Base-by-base conservation (phyloP, 37 sponge, comb jelly and placozoan species). In the Eunapius fragilis region DNA sequence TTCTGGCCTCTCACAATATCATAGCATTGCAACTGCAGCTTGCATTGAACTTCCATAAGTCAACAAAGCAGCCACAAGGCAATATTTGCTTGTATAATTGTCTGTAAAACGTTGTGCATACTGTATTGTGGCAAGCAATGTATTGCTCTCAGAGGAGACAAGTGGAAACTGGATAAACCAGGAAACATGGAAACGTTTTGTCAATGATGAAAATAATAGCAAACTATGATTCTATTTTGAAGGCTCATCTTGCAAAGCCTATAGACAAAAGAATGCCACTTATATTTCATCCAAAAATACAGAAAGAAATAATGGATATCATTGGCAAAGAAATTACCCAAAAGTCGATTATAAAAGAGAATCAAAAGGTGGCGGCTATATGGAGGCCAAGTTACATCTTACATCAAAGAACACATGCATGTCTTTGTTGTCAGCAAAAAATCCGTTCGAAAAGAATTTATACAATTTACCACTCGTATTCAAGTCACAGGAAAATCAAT, bases 121-220 rank as follows among this genome's bases (percentile, higher is more conserved):
- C 31, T 91, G 32, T 87, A 69, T 75, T 91, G 88, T 74, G 88
- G 85, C 24, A 68, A 80, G 27, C 92, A 91, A 41, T 83, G 85
- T 58, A 80, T 91, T 84, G 88, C 88, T 23, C 35, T 91, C 34
- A 68, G 92, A 75, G 92, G 88, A 34, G 80, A 91, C 48, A 75
- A 7, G 32, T 88, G 87, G 49, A 72, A 74, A n/a, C 75, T 80
- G 12, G 80, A 86, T 28, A 32, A 82, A 36, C 31, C 79, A 26
- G 75, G 84, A 22, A 91, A 25, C 88, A 88, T 71, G 92, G 88
- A 26, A 91, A 87, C 72, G 87, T 88, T 87, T 48, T 91, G 26
- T 71, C 91, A 12, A 27, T 87, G 83, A 13, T 91, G 79, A 80
- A 88, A 68, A 25, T 79, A 6, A 10, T 84, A 73, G 74, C 80